Conservation (phyloP, 2,797 vertebrate species). For the Fistularia commersonii region DNA sequence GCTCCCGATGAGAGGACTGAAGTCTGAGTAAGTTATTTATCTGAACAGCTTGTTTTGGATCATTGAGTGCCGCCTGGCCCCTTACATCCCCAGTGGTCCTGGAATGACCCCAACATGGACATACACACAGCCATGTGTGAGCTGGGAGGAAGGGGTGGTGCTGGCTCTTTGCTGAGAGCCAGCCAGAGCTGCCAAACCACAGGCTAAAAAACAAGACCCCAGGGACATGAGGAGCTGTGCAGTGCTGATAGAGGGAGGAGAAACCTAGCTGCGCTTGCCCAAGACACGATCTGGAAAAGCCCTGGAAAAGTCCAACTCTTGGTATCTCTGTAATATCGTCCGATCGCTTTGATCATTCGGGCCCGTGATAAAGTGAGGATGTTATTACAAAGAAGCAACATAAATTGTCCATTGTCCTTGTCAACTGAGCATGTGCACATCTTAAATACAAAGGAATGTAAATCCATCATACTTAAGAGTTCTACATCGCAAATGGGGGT, state of each 20-base stretch:
- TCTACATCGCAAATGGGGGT: conserved; percentile 50
- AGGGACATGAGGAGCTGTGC: conserved; percentile 47
- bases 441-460: conserved; percentile 54
- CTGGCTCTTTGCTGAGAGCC: conserved; percentile 34
- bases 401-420: conserved; percentile 42
- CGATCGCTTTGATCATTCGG: conserved; percentile 37
- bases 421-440: conserved; percentile 61
- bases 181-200: conserved; percentile 58
- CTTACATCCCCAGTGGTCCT: conserved; percentile 37
- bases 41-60: conserved; percentile 54
- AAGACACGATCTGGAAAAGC: conserved; percentile 47
- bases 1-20: conserved; percentile 43
- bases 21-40: conserved; percentile 58
- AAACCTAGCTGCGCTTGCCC: conserved; percentile 33
- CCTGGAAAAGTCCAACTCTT: conserved; percentile 34
- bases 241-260: conserved; percentile 20
- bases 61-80: conserved; percentile 52
- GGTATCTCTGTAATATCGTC: conserved; percentile 37
- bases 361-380: conserved; percentile 19
- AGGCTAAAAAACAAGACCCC: conserved; percentile 62
- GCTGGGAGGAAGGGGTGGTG: conserved; percentile 9
- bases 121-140: conserved; percentile 43
- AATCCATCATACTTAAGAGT: conserved; percentile 65
- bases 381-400: conserved; percentile 13
- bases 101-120: conserved; percentile 58